Conservation (phyloP, 2,113 vertebrate species). For the Corydoras maculifer region DNA sequence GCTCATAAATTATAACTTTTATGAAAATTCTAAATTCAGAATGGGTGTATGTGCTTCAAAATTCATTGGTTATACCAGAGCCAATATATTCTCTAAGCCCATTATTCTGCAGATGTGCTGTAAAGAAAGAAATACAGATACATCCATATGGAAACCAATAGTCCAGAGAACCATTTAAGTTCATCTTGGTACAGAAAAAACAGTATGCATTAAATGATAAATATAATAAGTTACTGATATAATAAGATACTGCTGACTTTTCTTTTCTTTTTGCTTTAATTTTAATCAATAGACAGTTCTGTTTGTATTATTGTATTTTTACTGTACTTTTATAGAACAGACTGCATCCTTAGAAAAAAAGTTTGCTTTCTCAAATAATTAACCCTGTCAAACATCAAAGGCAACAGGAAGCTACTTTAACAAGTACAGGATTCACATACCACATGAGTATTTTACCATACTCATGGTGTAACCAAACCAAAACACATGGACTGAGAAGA, state of each 20-base stretch:
- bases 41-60: conserved; percentile 57
- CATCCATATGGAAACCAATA: background rate
- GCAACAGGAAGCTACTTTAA: conserved; percentile 57
- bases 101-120: conserved; percentile 50
- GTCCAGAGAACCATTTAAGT: background rate
- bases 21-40: conserved; percentile 57
- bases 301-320: no score
- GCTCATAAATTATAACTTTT: conserved; percentile 59
- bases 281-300: no score
- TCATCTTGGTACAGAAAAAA: background rate
- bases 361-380: conserved; percentile 25
- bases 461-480: conserved; percentile 79
- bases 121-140: conserved; percentile 16
- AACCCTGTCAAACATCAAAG: conserved; percentile 57
- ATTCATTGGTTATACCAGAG: conserved; percentile 33
- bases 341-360: background rate
- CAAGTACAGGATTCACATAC: conserved; percentile 68
- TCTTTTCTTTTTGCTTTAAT: no score
- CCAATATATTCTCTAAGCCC: conserved; percentile 43
- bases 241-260: no score
- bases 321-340: no score
- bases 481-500: conserved; percentile 76
- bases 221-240: no score
- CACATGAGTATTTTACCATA: conserved; percentile 74
- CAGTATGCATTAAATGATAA: no score